A percentile compares a stretch with the other conserved stretches of the same genome.
Evolutionary conservation across 2,888 invertebrate genomes (phyloP).

Genomic region (Ichneumon xanthorius): DNA sequence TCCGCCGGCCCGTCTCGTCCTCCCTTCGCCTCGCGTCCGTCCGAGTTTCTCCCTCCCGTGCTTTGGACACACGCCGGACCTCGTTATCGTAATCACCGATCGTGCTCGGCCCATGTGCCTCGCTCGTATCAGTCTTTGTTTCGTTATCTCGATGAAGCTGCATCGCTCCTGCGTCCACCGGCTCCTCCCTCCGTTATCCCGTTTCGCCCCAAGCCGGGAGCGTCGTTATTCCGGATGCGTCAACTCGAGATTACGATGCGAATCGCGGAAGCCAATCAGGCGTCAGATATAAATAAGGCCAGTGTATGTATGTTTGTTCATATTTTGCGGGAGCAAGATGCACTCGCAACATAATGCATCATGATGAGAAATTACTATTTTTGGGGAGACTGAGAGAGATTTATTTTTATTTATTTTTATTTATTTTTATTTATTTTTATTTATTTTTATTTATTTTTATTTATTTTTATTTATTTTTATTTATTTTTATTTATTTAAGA

Average conservation of each 20-base stretch:
- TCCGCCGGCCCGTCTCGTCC: background rate
- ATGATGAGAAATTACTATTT: too few relatives aligned
- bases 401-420: too few relatives aligned
- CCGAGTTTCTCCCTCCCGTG: background rate
- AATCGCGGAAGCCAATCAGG: conserved; percentile 38
- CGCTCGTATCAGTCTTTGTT: conserved; percentile 51
- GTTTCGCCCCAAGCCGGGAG: background rate
- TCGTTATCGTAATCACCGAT: conserved; percentile 57
- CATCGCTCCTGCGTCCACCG: conserved; percentile 2
- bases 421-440: too few relatives aligned
- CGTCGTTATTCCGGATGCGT: conserved; percentile 33
- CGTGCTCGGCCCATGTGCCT: conserved; percentile 36
- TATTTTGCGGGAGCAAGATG: background rate
- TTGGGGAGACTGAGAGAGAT: too few relatives aligned
- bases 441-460: too few relatives aligned
- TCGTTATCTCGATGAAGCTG: conserved; percentile 54
- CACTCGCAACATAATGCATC: background rate
- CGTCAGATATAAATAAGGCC: too few relatives aligned
- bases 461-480: too few relatives aligned
- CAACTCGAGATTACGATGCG: conserved; percentile 16
- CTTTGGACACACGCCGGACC: conserved; percentile 20
- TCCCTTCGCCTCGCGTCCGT: too few relatives aligned
- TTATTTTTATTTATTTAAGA: too few relatives aligned
- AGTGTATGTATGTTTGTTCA: too few relatives aligned
- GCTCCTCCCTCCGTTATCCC: background rate